These are phyloP conservation scores for Ophthalmolycus amberensis DNA, from an alignment of 2,113 vertebrate genomes.

Conservation along the genomic window DNA sequence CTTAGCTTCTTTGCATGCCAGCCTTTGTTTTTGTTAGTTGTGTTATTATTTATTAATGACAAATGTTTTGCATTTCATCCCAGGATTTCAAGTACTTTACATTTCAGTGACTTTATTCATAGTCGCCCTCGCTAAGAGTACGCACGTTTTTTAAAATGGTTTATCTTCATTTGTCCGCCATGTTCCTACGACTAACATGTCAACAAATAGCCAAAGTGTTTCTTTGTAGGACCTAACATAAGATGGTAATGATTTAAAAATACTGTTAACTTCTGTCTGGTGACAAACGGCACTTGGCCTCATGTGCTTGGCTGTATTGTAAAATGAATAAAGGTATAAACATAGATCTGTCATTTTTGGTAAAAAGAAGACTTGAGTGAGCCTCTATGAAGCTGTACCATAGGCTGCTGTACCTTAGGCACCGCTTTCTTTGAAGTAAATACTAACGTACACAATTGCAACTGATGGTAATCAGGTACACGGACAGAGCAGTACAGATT, in stretches of 20 bases:
- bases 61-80: constrained; percentile 52
- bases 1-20: constrained; percentile 70
- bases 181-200: constrained; percentile 23
- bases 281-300: constrained; percentile 29
- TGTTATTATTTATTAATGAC: constrained; percentile 75
- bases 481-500: neutral
- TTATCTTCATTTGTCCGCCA: constrained; percentile 6
- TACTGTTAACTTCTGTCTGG: neutral
- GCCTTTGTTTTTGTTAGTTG: constrained; percentile 51
- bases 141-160: constrained; percentile 31
- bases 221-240: constrained; percentile 36
- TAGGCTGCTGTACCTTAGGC: neutral
- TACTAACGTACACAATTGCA: neutral
- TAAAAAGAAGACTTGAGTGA: neutral
- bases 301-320: constrained; percentile 38
- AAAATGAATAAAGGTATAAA: constrained; percentile 56
- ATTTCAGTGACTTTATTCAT: constrained; percentile 52
- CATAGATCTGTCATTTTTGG: constrained; percentile 14
- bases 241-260: constrained; percentile 6
- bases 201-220: constrained; percentile 32
- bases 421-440: constrained; percentile 1
- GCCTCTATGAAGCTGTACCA: neutral
- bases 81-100: constrained; percentile 63
- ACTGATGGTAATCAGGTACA: neutral
- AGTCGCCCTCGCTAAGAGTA: constrained; percentile 13